Evolutionary conservation across 1,140 invertebrate species (phyloP), one percentile per base, ranked within the genome.

Genomic region (Agraylea sexmaculata): DNA sequence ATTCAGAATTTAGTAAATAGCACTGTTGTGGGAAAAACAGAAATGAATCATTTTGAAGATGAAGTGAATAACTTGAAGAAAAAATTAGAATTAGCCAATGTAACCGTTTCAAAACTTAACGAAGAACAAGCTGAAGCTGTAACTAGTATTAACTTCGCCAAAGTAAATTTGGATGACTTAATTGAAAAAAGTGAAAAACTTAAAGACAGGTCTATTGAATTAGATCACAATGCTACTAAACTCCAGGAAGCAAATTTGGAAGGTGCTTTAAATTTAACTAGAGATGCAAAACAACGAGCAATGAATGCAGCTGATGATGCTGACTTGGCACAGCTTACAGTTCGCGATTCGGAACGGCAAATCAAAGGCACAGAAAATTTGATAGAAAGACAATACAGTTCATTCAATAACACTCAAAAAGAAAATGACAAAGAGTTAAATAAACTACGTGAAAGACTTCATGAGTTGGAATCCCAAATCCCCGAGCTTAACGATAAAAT

Each of bases 211-310:
- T 87, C 86, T 2, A 60, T 73, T 34, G 70, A 81, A 20, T 65
- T 97, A 16, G 80, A 83, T 51, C 77, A 80, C 37, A 88, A 90
- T 55, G 88, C 88, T 8, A 95, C 88, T 1, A 78, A 81, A 53
- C 66, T 98, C 18, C 89, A 95, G 60, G 91, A 95, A 64, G 85
- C 82, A 3, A 92, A 96, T 63, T 84, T 96, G 23, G 86, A 92
- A 68, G 92, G 92, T 30, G 92, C 92, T 2, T 67, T 94, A 29
- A 92, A 88, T 56, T 73, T 95, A 2, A 95, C 90, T 0, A 71
- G 82, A 17, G 66, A 74, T 48, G 74, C 85, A 70, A 71, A 89
- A 79, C 62, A 78, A 72, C 55, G 75, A 70, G 55, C 76, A 60
- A 52, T 85, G 67, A 51, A 73, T 64, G 59, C 75, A 60, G 73